Conservation (phyloP, 2,888 invertebrate species). For the Pecten maximus region DNA sequence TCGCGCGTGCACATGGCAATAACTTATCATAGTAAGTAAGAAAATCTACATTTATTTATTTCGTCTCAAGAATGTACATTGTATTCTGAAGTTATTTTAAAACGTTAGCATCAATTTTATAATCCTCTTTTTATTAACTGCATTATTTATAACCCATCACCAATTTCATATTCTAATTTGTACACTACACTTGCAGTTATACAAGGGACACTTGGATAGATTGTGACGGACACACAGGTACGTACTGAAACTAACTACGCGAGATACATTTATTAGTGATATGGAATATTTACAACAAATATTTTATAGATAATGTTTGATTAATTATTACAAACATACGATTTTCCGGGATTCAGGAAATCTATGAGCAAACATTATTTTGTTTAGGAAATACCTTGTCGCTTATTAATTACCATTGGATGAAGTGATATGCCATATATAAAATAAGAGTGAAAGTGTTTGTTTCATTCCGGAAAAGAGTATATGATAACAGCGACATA, state of each 20-base stretch:
- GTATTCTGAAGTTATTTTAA: too few relatives aligned
- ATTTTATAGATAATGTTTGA: not conserved
- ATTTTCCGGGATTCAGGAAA: not conserved
- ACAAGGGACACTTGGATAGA: not conserved
- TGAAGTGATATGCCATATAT: not conserved
- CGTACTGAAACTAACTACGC: not conserved
- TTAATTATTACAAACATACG: not conserved
- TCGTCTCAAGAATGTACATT: too few relatives aligned
- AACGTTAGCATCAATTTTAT: too few relatives aligned
- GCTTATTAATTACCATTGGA: not conserved
- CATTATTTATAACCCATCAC: too few relatives aligned
- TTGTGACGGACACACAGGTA: not conserved
- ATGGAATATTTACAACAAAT: not conserved
- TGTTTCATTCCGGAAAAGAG: not conserved
- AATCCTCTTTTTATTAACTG: too few relatives aligned
- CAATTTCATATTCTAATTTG: not conserved
- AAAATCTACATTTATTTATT: too few relatives aligned
- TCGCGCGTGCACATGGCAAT: too few relatives aligned
- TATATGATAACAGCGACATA: not conserved
- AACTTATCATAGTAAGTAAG: too few relatives aligned
- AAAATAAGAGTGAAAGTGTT: not conserved
- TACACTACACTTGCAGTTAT: not conserved
- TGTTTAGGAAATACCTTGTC: not conserved
- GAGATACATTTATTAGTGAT: not conserved
- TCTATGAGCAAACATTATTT: too few relatives aligned